phyloP scores from a whole-genome alignment of 1,140 invertebrate genomes.

The Chymomyza costata region DNA sequence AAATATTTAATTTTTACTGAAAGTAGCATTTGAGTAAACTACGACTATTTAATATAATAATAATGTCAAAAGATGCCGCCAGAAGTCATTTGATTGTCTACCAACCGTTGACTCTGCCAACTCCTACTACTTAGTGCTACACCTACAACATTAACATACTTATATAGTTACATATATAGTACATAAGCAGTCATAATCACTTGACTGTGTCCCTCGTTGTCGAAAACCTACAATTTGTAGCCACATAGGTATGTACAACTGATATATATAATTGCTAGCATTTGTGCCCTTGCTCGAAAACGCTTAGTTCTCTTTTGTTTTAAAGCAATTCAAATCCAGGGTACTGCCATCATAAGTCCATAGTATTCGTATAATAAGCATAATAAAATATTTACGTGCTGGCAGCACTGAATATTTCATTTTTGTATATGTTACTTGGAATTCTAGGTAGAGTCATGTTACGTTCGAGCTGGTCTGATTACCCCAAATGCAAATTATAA shows the following conservation, averaged over 20 bases:
- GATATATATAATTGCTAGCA: conserved; percentile 50
- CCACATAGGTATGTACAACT: conserved; percentile 31
- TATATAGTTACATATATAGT: too few species aligned
- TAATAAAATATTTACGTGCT: conserved; percentile 4
- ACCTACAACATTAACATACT: too few species aligned
- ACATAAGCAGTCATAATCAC: conserved; percentile 34
- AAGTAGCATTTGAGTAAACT: conserved; percentile 10
- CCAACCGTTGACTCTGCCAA: too few species aligned
- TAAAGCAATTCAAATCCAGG: background rate
- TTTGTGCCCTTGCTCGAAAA: conserved; percentile 38
- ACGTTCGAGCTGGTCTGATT: conserved; percentile 30
- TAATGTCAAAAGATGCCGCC: conserved; percentile 1
- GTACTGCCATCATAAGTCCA: too few species aligned
- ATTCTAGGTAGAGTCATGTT: background rate
- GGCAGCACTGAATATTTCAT: conserved; percentile 33
- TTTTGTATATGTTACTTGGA: background rate
- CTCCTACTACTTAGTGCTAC: too few species aligned
- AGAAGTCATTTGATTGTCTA: conserved; percentile 1
- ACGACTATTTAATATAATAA: conserved; percentile 34
- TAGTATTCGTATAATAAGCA: too few species aligned
- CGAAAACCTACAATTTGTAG: conserved; percentile 59
- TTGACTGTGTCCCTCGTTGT: conserved; percentile 62
- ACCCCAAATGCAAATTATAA: conserved; percentile 57
- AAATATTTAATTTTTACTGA: conserved; percentile 33
- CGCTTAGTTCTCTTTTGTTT: conserved; percentile 2